phyloP scores from a whole-genome alignment of 2,888 invertebrate species.

The Hanleya hanleyi region DNA sequence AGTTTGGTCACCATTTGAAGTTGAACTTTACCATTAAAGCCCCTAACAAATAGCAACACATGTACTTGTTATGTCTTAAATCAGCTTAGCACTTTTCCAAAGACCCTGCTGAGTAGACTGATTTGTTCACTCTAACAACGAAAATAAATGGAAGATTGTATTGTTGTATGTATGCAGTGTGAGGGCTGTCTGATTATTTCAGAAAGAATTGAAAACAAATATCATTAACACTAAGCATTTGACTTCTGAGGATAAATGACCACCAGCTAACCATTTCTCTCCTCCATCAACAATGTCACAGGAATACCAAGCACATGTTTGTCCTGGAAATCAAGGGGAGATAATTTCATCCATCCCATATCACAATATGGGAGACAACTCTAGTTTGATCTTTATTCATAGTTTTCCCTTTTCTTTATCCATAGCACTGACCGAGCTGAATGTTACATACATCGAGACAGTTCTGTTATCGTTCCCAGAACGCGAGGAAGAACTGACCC shows the following conservation, averaged over 20 bases:
- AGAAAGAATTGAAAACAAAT: no score
- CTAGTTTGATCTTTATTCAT: neutral
- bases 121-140: no score
- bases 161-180: no score
- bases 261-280: neutral
- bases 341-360: neutral
- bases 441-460: constrained; percentile 85
- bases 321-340: neutral
- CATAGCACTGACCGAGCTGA: constrained; percentile 79
- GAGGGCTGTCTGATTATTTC: no score
- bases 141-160: no score
- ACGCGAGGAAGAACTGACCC: constrained; percentile 48
- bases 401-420: constrained; percentile 44
- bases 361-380: no score
- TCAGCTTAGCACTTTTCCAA: no score
- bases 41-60: no score
- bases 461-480: constrained; percentile 83
- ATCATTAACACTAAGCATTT: neutral
- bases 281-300: neutral
- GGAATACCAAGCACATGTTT: neutral
- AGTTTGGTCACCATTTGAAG: no score
- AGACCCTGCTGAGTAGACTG: no score
- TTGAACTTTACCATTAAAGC: no score
- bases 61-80: no score
- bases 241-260: neutral